Percentiles rank a stretch among this genome's conserved stretches.
Evolutionary conservation across 2,888 invertebrate genomes (phyloP).

Genomic region (Drosophila pegasa): DNA sequence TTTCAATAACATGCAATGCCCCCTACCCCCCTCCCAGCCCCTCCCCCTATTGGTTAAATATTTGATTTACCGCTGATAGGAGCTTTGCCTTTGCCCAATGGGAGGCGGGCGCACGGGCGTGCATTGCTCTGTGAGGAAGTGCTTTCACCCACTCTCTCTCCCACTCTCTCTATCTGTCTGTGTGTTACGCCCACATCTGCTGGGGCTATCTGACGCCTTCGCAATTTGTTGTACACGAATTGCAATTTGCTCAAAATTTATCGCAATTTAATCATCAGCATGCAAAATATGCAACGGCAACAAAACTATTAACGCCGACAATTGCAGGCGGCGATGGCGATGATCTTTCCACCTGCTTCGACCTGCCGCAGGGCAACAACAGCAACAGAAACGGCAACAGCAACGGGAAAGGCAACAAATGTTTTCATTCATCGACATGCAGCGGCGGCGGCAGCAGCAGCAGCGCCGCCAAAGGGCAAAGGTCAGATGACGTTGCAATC

Average conservation of each 20-base stretch:
- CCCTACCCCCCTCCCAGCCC: neutral
- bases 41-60: slow-evolving; percentile 18
- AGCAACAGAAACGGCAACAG: slow-evolving; percentile 21
- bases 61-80: slow-evolving; percentile 54
- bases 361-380: slow-evolving; percentile 34
- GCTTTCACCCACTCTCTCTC: slow-evolving; percentile 50
- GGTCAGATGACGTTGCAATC: slow-evolving; percentile 39
- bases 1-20: slow-evolving; percentile 70
- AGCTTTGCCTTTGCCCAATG: slow-evolving; percentile 1
- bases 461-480: slow-evolving; percentile 23
- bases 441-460: slow-evolving; percentile 5
- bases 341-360: slow-evolving; percentile 71
- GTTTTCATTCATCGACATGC: slow-evolving; percentile 55
- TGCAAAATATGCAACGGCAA: slow-evolving; percentile 57
- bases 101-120: neutral
- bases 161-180: too few species aligned
- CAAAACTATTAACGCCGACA: slow-evolving; percentile 73
- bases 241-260: slow-evolving; percentile 77
- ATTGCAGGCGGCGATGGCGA: slow-evolving; percentile 58
- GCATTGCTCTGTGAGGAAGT: slow-evolving; percentile 10
- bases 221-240: slow-evolving; percentile 76
- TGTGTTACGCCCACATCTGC: too few species aligned
- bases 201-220: slow-evolving; percentile 69
- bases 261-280: slow-evolving; percentile 76
- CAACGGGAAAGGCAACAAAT: slow-evolving; percentile 43